phyloP scores from a whole-genome alignment of 2,113 vertebrate species.

The Rana temporaria region DNA sequence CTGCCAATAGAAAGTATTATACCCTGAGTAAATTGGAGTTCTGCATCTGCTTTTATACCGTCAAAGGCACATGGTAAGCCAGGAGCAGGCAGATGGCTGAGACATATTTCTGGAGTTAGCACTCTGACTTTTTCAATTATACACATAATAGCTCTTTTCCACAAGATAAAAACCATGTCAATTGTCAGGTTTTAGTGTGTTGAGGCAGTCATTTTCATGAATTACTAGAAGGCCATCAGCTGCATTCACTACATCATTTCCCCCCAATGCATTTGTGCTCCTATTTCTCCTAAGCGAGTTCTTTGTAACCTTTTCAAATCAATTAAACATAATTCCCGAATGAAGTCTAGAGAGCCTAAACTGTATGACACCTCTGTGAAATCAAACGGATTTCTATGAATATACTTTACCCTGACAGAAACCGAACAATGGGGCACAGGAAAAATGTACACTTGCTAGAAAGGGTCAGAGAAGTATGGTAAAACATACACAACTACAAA shows the following conservation, averaged over 20 bases:
- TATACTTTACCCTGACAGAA: conserved; percentile 7
- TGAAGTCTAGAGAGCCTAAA: neutral
- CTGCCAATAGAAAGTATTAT: conserved; percentile 4
- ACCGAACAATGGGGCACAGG: neutral
- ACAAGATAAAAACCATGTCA: conserved; percentile 44
- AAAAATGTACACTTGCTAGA: neutral
- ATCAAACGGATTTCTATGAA: conserved; percentile 32
- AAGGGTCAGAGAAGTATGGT: neutral
- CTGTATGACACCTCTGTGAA: conserved; percentile 21
- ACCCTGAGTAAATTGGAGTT: conserved; percentile 19
- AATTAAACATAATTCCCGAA: conserved; percentile 30
- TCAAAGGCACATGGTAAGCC: neutral
- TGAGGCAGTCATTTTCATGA: conserved; percentile 28
- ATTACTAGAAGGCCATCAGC: conserved; percentile 29
- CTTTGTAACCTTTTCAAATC: conserved; percentile 44
- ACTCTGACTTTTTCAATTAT: conserved; percentile 40
- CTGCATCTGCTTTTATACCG: neutral
- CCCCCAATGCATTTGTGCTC: conserved; percentile 3
- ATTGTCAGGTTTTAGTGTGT: conserved; percentile 30
- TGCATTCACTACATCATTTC: conserved; percentile 22
- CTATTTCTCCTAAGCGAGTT: conserved; percentile 7
- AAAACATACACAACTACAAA: neutral
- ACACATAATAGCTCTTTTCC: conserved; percentile 27
- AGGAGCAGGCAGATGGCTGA: conserved; percentile 23
- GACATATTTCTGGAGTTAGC: conserved; percentile 19